Percentiles rank a stretch among this genome's conserved stretches.
Conservation (phyloP, 1,140 invertebrate species). For the Mya arenaria region DNA sequence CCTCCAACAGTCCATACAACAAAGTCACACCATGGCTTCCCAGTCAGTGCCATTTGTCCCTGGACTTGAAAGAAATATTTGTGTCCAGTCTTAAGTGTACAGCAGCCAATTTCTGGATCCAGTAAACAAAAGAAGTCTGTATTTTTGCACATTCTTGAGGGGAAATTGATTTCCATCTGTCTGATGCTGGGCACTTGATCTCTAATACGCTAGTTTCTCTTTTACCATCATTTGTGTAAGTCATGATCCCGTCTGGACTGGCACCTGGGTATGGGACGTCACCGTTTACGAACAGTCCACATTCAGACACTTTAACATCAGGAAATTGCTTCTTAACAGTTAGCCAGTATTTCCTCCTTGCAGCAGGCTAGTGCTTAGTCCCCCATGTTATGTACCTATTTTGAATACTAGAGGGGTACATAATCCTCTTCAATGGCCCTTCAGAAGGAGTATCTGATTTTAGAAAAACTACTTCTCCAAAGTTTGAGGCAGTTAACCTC, state of each 20-base stretch:
- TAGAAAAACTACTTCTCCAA: neutral
- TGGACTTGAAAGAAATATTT: slow-evolving; percentile 79
- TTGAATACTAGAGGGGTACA: too few species aligned
- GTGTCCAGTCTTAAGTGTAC: slow-evolving; percentile 66
- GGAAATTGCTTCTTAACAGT: too few species aligned
- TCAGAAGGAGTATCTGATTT: neutral
- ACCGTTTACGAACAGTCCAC: too few species aligned
- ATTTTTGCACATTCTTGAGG: slow-evolving; percentile 19
- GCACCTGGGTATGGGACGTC: neutral
- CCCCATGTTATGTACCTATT: slow-evolving; percentile 11
- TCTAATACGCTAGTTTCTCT: slow-evolving; percentile 21
- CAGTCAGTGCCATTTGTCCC: slow-evolving; percentile 78
- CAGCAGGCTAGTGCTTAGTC: too few species aligned
- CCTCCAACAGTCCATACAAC: slow-evolving; percentile 64
- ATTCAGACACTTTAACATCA: too few species aligned
- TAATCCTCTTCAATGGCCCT: neutral
- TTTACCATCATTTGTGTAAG: neutral
- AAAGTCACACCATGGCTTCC: slow-evolving; percentile 76
- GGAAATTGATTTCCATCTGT: neutral
- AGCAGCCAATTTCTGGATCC: neutral
- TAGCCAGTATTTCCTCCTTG: too few species aligned
- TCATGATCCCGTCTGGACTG: neutral
- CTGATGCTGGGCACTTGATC: slow-evolving; percentile 50
- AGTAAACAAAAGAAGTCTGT: slow-evolving; percentile 23
- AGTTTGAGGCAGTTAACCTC: neutral